Base-by-base conservation (phyloP, 2,113 vertebrate species). In the Dolichallabes microphthalmus region DNA sequence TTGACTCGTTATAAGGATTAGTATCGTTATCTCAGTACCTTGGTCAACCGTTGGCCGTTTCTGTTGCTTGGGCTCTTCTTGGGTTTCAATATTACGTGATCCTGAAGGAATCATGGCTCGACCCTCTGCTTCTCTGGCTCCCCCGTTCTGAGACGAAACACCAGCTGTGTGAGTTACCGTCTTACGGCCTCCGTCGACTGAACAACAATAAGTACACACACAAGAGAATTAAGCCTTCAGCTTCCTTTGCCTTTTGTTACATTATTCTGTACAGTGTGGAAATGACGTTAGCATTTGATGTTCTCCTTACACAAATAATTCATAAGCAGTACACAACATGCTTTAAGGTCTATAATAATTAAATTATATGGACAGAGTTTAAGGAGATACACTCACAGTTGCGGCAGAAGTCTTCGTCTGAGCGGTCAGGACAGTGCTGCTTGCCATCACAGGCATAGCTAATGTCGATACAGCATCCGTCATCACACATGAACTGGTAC, bases 401-500 rank as follows among this genome's bases (percentile, higher is more conserved):
- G 64, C 96, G 95, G 90, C 98, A 99, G 95, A 99, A 98, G 66
- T 93, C 95, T 90, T 99, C 98, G 0, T 99, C 98, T 0, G 97
- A 99, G 45, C 96, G 95, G 20, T 99, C 97, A 0, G 96, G 96
- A 85, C 98, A 99, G 76, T 99, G 97, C 5, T 94, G 95, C 82
- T 95, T 94, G 11, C 97, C 96, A 14, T 99, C 97, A 0, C 98
- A 99, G 1, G 97, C 96, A 78, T 96, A 96, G 0, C 95, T 96
- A 92, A 98, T 98, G 93, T 99, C 97, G 27, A 98, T 96, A 79
- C 97, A 99, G 93, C 98, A 99, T 87, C 97, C 97, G 0, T 98
- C 95, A 0, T 99, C 98, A 35, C 98, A 99, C 87, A 96, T 94
- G 88, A 99, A 99, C 94, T 98, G 97, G 92, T 98, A 97, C 84